These are phyloP conservation scores for Falco peregrinus DNA, from an alignment of 2,797 vertebrate species.

Conservation along the genomic window DNA sequence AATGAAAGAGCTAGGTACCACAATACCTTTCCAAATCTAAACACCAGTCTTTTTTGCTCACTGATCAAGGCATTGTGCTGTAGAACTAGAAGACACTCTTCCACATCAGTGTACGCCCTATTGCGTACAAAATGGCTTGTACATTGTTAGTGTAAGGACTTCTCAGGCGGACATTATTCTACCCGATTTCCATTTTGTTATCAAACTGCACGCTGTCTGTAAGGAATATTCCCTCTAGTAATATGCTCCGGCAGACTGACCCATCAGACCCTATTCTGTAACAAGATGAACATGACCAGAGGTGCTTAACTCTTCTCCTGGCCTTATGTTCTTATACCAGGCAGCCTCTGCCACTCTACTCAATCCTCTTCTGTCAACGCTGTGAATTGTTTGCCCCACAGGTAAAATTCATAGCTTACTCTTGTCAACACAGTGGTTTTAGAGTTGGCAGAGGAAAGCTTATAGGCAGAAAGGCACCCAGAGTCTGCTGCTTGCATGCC, in stretches of 20 bases:
- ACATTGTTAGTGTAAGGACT: not conserved
- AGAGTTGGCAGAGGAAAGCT: not conserved
- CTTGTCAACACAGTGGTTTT: not conserved
- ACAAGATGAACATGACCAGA: not conserved
- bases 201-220: not conserved
- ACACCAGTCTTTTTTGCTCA: not conserved
- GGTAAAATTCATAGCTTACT: not conserved
- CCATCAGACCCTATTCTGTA: not conserved
- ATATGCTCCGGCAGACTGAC: not conserved
- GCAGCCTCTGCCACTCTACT: not conserved
- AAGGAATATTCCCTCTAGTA: not conserved
- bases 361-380: not conserved
- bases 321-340: not conserved
- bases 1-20: not conserved
- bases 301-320: not conserved
- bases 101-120: fast-evolving
- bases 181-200: not conserved
- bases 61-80: not conserved
- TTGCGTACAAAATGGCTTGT: not conserved
- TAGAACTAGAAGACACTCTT: not conserved
- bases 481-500: not conserved
- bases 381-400: not conserved
- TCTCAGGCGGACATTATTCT: not conserved
- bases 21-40: not conserved
- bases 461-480: not conserved